Evolutionary conservation across 2,113 vertebrate genomes (phyloP).

Genomic region (Talpa occidentalis): DNA sequence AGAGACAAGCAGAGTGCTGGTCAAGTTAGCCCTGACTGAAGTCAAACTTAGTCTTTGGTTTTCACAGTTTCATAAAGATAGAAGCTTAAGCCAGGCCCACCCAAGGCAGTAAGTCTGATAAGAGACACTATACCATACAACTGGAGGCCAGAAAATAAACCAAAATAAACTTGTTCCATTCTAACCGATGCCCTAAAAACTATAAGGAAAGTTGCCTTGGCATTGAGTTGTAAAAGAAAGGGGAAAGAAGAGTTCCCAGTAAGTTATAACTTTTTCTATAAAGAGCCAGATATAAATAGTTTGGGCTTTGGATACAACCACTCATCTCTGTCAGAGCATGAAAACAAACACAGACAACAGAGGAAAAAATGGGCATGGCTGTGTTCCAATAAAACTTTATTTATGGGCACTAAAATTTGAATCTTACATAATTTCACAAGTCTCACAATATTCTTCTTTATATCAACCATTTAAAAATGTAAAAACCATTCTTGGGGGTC

Average conservation of each 20-base stretch:
- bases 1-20: background rate
- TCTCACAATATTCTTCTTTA: background rate
- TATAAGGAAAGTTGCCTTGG: background rate
- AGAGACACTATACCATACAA: background rate
- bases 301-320: background rate
- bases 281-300: background rate
- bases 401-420: background rate
- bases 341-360: background rate
- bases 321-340: background rate
- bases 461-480: background rate
- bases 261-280: conserved; percentile 24
- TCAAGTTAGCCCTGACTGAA: background rate
- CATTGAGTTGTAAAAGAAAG: background rate
- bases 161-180: background rate
- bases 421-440: background rate
- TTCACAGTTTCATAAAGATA: background rate
- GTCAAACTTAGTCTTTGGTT: conserved; percentile 23
- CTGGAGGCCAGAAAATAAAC: background rate
- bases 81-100: background rate
- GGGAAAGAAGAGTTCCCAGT: background rate
- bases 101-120: background rate
- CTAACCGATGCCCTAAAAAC: background rate
- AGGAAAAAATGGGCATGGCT: background rate
- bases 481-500: background rate
- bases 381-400: background rate